phyloP scores from a whole-genome alignment of 2,888 invertebrate genomes.

The Orthosia gracilis region DNA sequence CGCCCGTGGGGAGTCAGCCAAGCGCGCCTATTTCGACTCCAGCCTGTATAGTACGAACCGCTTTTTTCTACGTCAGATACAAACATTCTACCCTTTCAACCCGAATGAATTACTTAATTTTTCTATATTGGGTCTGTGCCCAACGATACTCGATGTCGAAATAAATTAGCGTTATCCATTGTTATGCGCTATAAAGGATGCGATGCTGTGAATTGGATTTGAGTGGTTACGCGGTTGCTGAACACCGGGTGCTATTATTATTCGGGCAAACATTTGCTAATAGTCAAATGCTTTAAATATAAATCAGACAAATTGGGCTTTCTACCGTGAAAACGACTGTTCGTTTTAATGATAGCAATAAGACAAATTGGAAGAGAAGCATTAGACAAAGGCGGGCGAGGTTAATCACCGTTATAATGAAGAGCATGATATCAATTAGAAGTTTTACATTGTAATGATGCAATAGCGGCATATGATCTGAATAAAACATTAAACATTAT shows the following conservation, averaged over 20 bases:
- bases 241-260: conserved; percentile 73
- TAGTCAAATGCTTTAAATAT: conserved; percentile 48
- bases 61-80: conserved; percentile 88
- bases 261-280: conserved; percentile 75
- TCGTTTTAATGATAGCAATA: conserved; percentile 54
- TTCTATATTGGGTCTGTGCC: conserved; percentile 83
- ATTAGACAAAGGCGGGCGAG: conserved; percentile 58
- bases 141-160: conserved; percentile 83
- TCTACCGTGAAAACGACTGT: conserved; percentile 48
- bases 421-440: conserved; percentile 67
- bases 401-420: conserved; percentile 63
- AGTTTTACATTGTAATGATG: conserved; percentile 61
- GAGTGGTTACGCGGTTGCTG: conserved; percentile 78
- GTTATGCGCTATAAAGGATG: conserved; percentile 75
- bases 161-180: conserved; percentile 86
- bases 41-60: conserved; percentile 79
- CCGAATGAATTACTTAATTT: conserved; percentile 90
- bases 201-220: conserved; percentile 77
- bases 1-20: conserved; percentile 82
- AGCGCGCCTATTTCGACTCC: conserved; percentile 85
- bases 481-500: conserved; percentile 83
- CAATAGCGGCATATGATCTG: conserved; percentile 75
- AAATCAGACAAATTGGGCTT: conserved; percentile 46
- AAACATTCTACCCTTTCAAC: conserved; percentile 88
- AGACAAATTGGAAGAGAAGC: conserved; percentile 51